phyloP scores from a whole-genome alignment of 2,113 vertebrate genomes.

The Sebastes fasciatus region DNA sequence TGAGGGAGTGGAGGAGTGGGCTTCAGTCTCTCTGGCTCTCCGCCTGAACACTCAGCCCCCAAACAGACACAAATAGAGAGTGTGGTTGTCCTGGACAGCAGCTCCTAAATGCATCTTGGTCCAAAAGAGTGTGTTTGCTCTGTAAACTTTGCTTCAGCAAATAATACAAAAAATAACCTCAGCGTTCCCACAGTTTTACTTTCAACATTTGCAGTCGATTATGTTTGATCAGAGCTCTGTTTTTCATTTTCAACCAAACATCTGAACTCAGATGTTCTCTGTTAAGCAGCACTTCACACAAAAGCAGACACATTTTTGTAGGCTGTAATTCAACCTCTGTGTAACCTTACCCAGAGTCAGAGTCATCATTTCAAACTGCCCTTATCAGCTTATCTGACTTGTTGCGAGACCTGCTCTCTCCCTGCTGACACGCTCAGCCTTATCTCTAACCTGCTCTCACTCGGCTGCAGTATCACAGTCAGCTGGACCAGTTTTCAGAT shows the following conservation, averaged over 20 bases:
- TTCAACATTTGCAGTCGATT: background rate
- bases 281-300: too few species aligned
- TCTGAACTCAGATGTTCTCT: too few species aligned
- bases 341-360: constrained; percentile 1
- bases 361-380: constrained; percentile 9
- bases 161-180: constrained; percentile 16
- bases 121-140: constrained; percentile 30
- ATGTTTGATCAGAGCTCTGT: background rate
- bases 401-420: constrained; percentile 28
- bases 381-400: constrained; percentile 42
- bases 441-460: constrained; percentile 3
- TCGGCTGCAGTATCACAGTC: background rate
- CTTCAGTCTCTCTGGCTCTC: too few species aligned
- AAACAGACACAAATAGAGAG: constrained; percentile 33
- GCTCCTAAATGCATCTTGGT: background rate
- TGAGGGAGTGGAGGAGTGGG: background rate
- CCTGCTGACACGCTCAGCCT: background rate
- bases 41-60: background rate
- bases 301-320: too few species aligned
- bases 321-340: constrained; percentile 15
- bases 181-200: constrained; percentile 3
- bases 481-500: too few species aligned
- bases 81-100: constrained; percentile 11
- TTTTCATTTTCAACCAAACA: too few species aligned
- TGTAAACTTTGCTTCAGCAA: constrained; percentile 8